Evolutionary conservation across 2,113 vertebrate genomes (phyloP), one percentile per base, ranked within the genome.

Genomic region (Struthidea cinerea): DNA sequence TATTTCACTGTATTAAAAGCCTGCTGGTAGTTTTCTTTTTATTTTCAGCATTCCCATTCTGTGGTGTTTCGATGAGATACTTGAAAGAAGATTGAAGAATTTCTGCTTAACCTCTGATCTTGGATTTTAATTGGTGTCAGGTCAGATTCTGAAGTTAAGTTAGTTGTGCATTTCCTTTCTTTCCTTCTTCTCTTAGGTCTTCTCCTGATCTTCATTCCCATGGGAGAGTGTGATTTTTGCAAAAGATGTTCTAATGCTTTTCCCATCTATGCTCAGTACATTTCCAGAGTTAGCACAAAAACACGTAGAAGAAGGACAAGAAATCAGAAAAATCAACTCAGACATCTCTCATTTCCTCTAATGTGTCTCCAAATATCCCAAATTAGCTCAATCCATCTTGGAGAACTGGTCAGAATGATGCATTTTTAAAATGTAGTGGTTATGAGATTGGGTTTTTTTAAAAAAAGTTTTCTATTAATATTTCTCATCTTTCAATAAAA

Each of bases 101-200:
- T 93, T 79, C 82, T 1, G 0, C 59, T 93, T 71, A 81, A 68
- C 46, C 84, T 47, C 41, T 57, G 32, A 93, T 26, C 47, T 75
- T 84, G 50, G 32, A n/a, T 83, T 90, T 94, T 94, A 92, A 68
- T 53, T 68, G 19, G 11, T 33, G 6, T 39, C 53, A 86, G 46
- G 53, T 59, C 71, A 79, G 42, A 19, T 69, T 87, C 77, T 84
- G 76, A 87, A 89, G 93, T 84, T 88, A 90, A 84, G 95, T 82
- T 41, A 35, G 52, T 57, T 53, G 21, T 16, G 26, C 6, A 4
- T 87, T 79, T 35, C 27, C 27, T 91, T 79, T 57, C 39, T 95
- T 75, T 75, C 35, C 24, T 87, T 65, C 60, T 90, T 61, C 35
- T 77, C 24, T 73, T 42, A 6, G 1, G 55, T 81, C 53, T 83